phyloP scores from a whole-genome alignment of 2,797 vertebrate species.

The Dallia pectoralis region DNA sequence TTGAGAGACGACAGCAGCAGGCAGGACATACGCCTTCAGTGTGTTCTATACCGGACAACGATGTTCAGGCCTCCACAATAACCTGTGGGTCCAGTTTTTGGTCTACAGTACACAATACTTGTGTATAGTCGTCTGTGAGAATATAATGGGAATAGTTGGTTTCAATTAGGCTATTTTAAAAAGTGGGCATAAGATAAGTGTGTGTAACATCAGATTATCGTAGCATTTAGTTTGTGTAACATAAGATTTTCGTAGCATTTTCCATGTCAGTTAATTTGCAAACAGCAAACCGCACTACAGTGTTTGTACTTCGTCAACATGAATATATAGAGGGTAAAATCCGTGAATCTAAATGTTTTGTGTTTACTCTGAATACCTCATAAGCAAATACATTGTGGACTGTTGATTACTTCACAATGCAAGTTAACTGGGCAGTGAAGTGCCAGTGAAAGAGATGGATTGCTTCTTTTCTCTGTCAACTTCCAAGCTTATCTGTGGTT shows the following conservation, averaged over 20 bases:
- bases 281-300: background rate
- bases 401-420: background rate
- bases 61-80: slow-evolving; percentile 20
- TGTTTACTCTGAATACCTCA: background rate
- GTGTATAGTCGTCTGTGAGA: too few species aligned
- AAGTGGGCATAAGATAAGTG: too few species aligned
- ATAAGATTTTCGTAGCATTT: background rate
- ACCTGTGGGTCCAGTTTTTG: slow-evolving; percentile 9
- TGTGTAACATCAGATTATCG: too few species aligned
- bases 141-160: background rate
- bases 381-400: background rate
- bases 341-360: background rate
- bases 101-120: background rate
- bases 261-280: background rate
- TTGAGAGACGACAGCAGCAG: slow-evolving; percentile 31
- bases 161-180: background rate
- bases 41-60: background rate
- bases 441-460: too few species aligned
- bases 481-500: background rate
- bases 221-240: background rate
- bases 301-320: background rate
- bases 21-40: slow-evolving; percentile 23
- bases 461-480: too few species aligned
- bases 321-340: background rate
- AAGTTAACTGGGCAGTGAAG: background rate